A percentile compares a stretch with the other conserved stretches of the same genome.
These are phyloP conservation scores for Actinostola sp. DNA, from an alignment of 92 coral and sea anemone genomes.

Conservation along the genomic window DNA sequence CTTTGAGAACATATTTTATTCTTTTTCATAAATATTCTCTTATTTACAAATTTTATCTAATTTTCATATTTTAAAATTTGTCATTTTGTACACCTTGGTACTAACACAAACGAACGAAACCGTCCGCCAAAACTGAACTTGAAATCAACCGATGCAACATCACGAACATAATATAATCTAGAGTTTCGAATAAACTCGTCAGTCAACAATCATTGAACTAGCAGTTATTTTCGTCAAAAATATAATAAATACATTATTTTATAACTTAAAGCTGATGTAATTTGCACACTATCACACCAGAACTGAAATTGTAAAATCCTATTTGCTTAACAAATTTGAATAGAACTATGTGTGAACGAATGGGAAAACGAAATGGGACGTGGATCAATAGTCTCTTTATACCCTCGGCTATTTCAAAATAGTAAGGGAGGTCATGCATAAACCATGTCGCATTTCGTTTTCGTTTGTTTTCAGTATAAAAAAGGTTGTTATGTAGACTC, in stretches of 20 bases:
- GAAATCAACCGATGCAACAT: not conserved
- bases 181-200: not conserved
- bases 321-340: not conserved
- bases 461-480: not conserved
- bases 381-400: not conserved
- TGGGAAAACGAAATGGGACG: slow-evolving; percentile 4
- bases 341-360: not conserved
- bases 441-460: not conserved
- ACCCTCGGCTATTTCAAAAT: too few relatives aligned
- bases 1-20: slow-evolving; percentile 10
- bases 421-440: too few relatives aligned
- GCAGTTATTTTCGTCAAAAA: not conserved
- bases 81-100: not conserved
- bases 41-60: slow-evolving; percentile 13
- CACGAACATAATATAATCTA: not conserved
- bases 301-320: not conserved
- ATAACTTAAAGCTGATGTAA: not conserved
- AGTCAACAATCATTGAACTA: not conserved
- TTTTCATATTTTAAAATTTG: slow-evolving; percentile 2
- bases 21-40: slow-evolving; percentile 31
- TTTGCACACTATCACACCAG: not conserved
- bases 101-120: too few relatives aligned
- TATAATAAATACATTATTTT: not conserved
- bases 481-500: slow-evolving; percentile 14
- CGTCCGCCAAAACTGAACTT: too few relatives aligned